Evolutionary conservation across 2,113 vertebrate genomes (phyloP).

Genomic region (Anseranas semipalmata): DNA sequence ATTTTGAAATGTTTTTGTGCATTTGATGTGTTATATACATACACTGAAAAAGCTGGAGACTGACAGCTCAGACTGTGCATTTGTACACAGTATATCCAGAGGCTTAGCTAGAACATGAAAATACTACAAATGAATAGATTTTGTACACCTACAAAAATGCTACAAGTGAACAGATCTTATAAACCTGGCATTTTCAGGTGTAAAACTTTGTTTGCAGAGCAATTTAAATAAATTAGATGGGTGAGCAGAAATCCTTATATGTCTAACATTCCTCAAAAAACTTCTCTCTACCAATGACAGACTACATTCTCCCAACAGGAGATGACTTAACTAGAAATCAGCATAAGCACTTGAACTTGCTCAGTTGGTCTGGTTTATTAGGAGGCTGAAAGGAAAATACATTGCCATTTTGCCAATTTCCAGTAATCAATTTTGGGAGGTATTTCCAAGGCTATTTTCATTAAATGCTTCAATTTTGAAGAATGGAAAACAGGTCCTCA

Average conservation of each 20-base stretch:
- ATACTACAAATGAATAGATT: not conserved
- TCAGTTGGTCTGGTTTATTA: not conserved
- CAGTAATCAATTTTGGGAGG: not conserved
- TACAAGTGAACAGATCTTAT: not conserved
- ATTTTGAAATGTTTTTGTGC: not conserved
- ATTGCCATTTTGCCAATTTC: not conserved
- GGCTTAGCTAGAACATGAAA: not conserved
- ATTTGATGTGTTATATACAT: not conserved
- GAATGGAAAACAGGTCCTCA: not conserved
- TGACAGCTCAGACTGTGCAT: not conserved
- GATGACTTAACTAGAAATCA: not conserved
- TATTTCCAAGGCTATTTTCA: conserved; percentile 36
- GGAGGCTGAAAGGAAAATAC: not conserved
- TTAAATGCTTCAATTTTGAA: not conserved
- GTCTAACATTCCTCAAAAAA: not conserved
- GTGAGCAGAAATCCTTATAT: not conserved
- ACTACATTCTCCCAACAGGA: not conserved
- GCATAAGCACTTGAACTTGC: not conserved
- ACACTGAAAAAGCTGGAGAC: not conserved
- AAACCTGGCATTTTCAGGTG: not conserved
- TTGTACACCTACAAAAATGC: not conserved
- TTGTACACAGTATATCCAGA: not conserved
- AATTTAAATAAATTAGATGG: not conserved
- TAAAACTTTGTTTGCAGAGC: not conserved
- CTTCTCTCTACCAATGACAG: not conserved